Percentiles rank a stretch among this genome's conserved stretches.
Evolutionary conservation across 2,113 vertebrate genomes (phyloP).

Genomic region (Narcine bancroftii): DNA sequence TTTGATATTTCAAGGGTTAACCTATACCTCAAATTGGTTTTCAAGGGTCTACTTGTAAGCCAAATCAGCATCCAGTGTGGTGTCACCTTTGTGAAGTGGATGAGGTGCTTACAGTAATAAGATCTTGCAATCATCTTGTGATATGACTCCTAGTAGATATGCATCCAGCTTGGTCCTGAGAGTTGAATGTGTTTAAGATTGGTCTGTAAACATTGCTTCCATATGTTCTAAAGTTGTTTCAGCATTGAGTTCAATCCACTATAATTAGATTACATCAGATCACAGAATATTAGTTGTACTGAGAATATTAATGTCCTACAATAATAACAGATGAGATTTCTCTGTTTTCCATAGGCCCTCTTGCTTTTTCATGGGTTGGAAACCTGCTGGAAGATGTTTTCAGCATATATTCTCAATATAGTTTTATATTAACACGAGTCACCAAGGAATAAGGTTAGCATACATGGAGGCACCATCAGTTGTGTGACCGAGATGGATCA

Average conservation of each 20-base stretch:
- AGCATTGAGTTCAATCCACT: not conserved
- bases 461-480: not conserved
- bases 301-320: too few relatives aligned
- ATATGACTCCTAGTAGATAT: not conserved
- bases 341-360: not conserved
- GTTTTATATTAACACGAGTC: not conserved
- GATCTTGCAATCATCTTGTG: not conserved
- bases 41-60: too few relatives aligned
- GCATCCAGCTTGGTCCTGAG: not conserved
- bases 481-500: not conserved
- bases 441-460: not conserved
- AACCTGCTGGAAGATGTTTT: not conserved
- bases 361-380: not conserved
- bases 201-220: not conserved
- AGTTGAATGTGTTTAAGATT: not conserved
- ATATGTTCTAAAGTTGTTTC: not conserved
- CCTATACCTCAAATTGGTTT: too few relatives aligned
- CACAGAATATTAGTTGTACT: not conserved
- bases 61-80: too few relatives aligned
- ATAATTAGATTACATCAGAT: not conserved
- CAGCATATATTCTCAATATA: not conserved
- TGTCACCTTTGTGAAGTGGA: not conserved
- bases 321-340: not conserved
- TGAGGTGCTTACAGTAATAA: not conserved
- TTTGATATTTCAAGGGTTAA: too few relatives aligned